Base-by-base conservation (phyloP, 2,113 vertebrate genomes). In the Ophthalmolycus amberensis region DNA sequence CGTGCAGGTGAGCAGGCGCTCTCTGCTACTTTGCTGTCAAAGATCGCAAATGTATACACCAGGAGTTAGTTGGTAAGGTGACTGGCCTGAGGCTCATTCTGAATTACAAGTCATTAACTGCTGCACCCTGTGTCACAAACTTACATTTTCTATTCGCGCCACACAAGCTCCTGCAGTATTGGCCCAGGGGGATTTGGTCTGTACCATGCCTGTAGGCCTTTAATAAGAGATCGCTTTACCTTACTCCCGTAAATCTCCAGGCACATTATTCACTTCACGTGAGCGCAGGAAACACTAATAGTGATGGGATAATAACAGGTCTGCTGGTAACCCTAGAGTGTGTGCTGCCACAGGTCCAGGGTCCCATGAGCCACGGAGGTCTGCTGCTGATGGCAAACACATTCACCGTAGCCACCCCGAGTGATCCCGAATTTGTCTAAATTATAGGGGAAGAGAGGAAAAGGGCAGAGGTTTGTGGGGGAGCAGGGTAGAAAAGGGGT, bases 1-100 rank as follows among this genome's bases (percentile, higher is more conserved):
- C 96, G 70, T 99, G 98, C 97, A 98, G 96, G 98, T 99, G 91
- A 44, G 83, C 54, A 14, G 1, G 77, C 18, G 8, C 3, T 9
- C 12, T 11, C 46, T 46, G 20, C 71, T 6, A 6, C 75, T 85
- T 48, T 68, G 46, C 38, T 70, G 18, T 56, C 58, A 11, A 48
- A 58, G 3, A 64, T 22, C 12, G 5, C 15, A 48, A 27, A 50
- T 63, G 18, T 66, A 29, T 29, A 38, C 59, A 4, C 44, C 54
- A 34, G 2, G 25, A n/a, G 14, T 50, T 72, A 46, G 1, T 6
- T n/a, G 34, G 12, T 34, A 16, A 7, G 34, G 22, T 32, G 29
- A 64, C 50, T 52, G 38, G 59, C 32, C 42, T 48, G 27, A 40
- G 11, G 58, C 29, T 62, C 70, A 34, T 67, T 75, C n/a, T 56